These are phyloP conservation scores for Sciurus vulgaris DNA, from an alignment of 2,797 vertebrate genomes.

Conservation along the genomic window DNA sequence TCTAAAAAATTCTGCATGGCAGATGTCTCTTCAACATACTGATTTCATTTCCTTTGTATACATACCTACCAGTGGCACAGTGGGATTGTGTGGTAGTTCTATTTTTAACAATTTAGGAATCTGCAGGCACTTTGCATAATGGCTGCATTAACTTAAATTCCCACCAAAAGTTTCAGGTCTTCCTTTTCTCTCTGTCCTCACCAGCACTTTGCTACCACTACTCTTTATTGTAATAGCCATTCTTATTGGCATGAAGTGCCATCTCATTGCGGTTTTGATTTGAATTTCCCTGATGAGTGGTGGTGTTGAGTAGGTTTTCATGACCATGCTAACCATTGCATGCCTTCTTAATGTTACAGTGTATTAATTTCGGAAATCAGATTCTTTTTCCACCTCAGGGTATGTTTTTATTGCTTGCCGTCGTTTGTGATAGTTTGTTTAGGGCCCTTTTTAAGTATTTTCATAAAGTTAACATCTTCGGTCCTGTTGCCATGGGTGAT, in stretches of 20 bases:
- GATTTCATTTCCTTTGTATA: neutral
- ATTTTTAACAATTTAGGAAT: too few relatives aligned
- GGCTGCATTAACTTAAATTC: neutral
- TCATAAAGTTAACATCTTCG: neutral
- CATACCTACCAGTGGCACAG: too few relatives aligned
- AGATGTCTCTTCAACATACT: neutral
- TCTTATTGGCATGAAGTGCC: neutral
- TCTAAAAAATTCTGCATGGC: too few relatives aligned
- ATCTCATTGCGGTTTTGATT: neutral
- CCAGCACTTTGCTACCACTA: neutral
- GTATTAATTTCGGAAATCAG: neutral
- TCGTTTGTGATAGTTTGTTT: neutral
- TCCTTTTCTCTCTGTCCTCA: too few relatives aligned
- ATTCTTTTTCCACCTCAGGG: neutral
- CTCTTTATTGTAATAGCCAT: neutral
- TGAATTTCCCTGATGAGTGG: neutral
- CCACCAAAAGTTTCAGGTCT: neutral
- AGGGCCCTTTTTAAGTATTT: neutral
- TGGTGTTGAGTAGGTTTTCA: neutral
- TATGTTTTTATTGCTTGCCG: neutral
- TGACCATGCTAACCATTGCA: neutral
- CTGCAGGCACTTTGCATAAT: too few relatives aligned
- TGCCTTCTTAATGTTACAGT: neutral
- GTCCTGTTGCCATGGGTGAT: neutral
- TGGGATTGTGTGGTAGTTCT: too few relatives aligned